These are phyloP conservation scores for Triplophysa bombifrons DNA, from an alignment of 2,797 vertebrate species.

Conservation along the genomic window DNA sequence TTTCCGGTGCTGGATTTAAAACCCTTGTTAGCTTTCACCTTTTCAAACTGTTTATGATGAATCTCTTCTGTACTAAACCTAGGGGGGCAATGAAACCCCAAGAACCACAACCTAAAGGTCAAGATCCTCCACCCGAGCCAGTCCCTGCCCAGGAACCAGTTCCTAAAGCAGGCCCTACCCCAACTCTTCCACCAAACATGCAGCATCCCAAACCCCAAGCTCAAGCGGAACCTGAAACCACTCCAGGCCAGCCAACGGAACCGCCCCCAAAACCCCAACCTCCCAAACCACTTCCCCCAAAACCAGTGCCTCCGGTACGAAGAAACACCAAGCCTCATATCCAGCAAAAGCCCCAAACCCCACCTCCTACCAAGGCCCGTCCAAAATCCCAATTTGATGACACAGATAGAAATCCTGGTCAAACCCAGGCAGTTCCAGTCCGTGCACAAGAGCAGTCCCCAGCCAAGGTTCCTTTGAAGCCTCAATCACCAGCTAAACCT, in stretches of 20 bases:
- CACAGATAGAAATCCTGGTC: slow-evolving; percentile 54
- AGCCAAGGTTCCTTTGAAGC: slow-evolving; percentile 61
- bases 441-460: slow-evolving; percentile 67
- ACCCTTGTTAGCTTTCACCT: slow-evolving; percentile 34
- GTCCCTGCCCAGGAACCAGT: slow-evolving; percentile 72
- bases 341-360: slow-evolving; percentile 80
- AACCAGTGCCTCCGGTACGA: slow-evolving; percentile 79
- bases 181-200: slow-evolving; percentile 78
- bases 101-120: slow-evolving; percentile 84
- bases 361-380: slow-evolving; percentile 68
- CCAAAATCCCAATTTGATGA: slow-evolving; percentile 57
- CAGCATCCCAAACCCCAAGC: slow-evolving; percentile 83
- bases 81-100: slow-evolving; percentile 93
- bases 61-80: slow-evolving; percentile 84
- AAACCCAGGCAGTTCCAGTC: slow-evolving; percentile 57
- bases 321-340: slow-evolving; percentile 80
- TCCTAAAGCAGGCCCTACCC: slow-evolving; percentile 75
- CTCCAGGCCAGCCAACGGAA: slow-evolving; percentile 80
- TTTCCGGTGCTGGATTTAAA: slow-evolving; percentile 60
- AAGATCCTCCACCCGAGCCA: slow-evolving; percentile 78
- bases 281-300: slow-evolving; percentile 75
- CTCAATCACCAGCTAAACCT: slow-evolving; percentile 54
- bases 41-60: slow-evolving; percentile 70
- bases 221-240: slow-evolving; percentile 76
- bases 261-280: slow-evolving; percentile 72